phyloP scores from a whole-genome alignment of 2,888 invertebrate genomes.

The Anoplius nigerrimus region DNA sequence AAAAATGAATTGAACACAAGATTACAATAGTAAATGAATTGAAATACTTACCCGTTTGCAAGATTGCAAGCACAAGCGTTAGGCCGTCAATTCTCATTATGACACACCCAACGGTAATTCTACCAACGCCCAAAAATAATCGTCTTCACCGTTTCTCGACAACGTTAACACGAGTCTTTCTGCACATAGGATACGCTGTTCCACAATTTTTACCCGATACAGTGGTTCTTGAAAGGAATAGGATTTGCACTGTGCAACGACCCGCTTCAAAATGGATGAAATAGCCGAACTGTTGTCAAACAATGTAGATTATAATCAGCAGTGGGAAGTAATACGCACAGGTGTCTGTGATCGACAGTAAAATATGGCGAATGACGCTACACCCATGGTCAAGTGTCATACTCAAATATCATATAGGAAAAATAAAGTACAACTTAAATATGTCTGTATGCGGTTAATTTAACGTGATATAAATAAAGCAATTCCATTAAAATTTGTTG shows the following conservation, averaged over 20 bases:
- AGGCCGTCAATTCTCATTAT: slow-evolving; percentile 59
- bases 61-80: slow-evolving; percentile 50
- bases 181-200: slow-evolving; percentile 18
- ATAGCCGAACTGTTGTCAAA: slow-evolving; percentile 19
- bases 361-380: slow-evolving; percentile 55
- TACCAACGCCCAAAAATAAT: slow-evolving; percentile 20
- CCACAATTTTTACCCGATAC: background rate
- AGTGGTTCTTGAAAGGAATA: background rate
- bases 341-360: slow-evolving; percentile 47
- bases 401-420: too few species aligned
- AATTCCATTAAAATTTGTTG: too few species aligned
- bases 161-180: slow-evolving; percentile 1
- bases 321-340: slow-evolving; percentile 28
- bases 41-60: slow-evolving; percentile 59
- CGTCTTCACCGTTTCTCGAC: slow-evolving; percentile 23
- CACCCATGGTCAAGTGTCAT: slow-evolving; percentile 36
- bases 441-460: too few species aligned
- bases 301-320: slow-evolving; percentile 11
- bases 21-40: background rate
- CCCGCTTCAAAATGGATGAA: slow-evolving; percentile 1
- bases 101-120: slow-evolving; percentile 61
- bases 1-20: too few species aligned
- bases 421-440: too few species aligned
- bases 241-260: slow-evolving; percentile 15
- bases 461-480: too few species aligned